Conservation (phyloP, 2,113 vertebrate species). For the Pseudonaja textilis region DNA sequence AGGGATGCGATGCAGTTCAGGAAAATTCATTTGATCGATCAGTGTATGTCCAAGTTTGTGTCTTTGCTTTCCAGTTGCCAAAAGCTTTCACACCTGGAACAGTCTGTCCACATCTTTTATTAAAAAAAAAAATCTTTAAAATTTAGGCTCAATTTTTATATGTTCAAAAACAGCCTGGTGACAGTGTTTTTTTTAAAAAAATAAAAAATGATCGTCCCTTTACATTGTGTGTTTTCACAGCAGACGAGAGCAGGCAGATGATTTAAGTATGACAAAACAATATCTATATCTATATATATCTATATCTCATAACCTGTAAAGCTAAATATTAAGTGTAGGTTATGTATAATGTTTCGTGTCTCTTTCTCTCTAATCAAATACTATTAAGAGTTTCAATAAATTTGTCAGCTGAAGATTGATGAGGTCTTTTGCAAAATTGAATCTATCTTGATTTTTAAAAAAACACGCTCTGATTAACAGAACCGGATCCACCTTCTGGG, state of each 20-base stretch:
- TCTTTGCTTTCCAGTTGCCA: constrained; percentile 82
- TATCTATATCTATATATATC: constrained; percentile 37
- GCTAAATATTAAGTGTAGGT: constrained; percentile 60
- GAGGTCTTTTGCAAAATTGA: constrained; percentile 26
- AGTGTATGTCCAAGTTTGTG: constrained; percentile 45
- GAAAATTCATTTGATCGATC: not conserved
- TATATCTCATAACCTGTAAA: constrained; percentile 39
- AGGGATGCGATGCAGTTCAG: not conserved
- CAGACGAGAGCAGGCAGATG: not conserved
- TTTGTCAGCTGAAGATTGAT: constrained; percentile 81
- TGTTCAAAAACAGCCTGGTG: not conserved
- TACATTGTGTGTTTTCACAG: constrained; percentile 62
- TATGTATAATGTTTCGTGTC: constrained; percentile 69
- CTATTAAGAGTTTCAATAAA: constrained; percentile 88
- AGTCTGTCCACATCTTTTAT: not conserved
- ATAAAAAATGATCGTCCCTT: fast-evolving
- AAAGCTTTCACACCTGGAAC: constrained; percentile 62
- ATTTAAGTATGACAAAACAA: constrained; percentile 31
- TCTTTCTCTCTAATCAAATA: constrained; percentile 77
- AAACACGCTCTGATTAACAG: not conserved
- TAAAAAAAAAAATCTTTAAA: not conserved
- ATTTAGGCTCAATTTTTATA: not conserved
- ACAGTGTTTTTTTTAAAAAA: not conserved
- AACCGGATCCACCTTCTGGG: not conserved
- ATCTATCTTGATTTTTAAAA: not conserved